phyloP scores from a whole-genome alignment of 2,888 invertebrate species.

The Caenorhabditis virilis region DNA sequence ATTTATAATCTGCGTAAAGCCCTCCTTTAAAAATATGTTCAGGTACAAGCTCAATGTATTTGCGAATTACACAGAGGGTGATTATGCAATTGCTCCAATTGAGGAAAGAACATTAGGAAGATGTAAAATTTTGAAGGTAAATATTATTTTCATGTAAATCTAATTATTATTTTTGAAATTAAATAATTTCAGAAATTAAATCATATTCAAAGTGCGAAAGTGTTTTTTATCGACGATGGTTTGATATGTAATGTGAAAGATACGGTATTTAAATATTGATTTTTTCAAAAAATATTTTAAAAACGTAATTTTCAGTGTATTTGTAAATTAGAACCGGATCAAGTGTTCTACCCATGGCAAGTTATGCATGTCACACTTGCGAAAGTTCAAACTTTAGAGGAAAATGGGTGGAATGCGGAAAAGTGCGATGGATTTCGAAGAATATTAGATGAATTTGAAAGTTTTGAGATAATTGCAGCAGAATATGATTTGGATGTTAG shows the following conservation, averaged over 20 bases:
- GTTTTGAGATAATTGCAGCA: not conserved
- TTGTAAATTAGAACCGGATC: constrained; percentile 10
- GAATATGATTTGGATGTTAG: too few species aligned
- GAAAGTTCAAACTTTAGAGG: constrained; percentile 2
- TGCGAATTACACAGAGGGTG: constrained; percentile 3
- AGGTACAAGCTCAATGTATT: constrained; percentile 3
- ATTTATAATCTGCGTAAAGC: too few species aligned
- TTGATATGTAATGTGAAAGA: constrained; percentile 4
- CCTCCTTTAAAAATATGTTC: not conserved
- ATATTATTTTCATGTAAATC: not conserved
- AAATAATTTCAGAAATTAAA: not conserved
- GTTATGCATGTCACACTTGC: constrained; percentile 23
- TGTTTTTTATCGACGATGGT: constrained; percentile 37
- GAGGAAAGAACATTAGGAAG: constrained; percentile 30
- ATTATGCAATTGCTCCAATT: constrained; percentile 39
- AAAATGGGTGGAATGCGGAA: not conserved
- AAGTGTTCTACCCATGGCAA: constrained; percentile 24
- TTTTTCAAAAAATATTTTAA: not conserved
- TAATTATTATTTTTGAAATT: not conserved
- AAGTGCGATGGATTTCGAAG: not conserved
- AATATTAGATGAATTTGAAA: not conserved
- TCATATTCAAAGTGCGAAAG: not conserved
- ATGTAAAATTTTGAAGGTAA: constrained; percentile 26
- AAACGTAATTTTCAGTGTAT: constrained; percentile 14
- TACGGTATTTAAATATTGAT: constrained; percentile 4